Base-by-base conservation (phyloP, 2,888 invertebrate species). In the Listrodromus nycthemerus region DNA sequence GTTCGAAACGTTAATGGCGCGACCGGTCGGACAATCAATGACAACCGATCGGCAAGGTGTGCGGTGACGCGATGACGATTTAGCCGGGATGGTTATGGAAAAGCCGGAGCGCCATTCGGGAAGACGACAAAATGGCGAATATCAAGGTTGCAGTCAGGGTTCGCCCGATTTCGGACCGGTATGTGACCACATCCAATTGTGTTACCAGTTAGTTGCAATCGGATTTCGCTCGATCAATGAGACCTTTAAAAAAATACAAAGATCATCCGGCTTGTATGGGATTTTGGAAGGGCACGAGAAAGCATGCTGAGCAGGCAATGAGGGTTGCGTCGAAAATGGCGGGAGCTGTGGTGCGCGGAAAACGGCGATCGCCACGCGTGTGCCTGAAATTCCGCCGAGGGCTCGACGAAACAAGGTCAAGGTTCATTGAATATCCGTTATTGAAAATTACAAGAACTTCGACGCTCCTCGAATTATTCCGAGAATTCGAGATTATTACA, bases 71-170 rank as follows among this genome's bases (percentile, higher is more conserved):
- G 50, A 73, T 27, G 48, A 82, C 19, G 27, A 76, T 85, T 79
- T 66, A 19, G 65, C n/a, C 70, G 55, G 45, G 70, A 33, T 71
- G 66, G 67, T n/a, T n/a, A n/a, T 73, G 79, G 77, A 73, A n/a
- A 65, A 67, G 37, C 71, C 70, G 21, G 10, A 75, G 45, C 66
- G 70, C 55, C 66, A 55, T 67, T 73, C 73, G 16, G 21, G 48
- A 50, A 75, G 66, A 65, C 52, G 63, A 33, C 88, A 87, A 87
- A 85, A 96, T 96, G 96, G 95, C 95, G 52, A 95, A 95, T 87
- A 95, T 96, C 74, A 96, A 96, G 91, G 95, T 96, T 89, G 95
- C 95, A 21, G 95, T 96, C 73, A 94, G 96, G 88, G 95, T 96
- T 37, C 94, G 96, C 86, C 96, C 96, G 16, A 94, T 96, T 90